A percentile compares a stretch with the other conserved stretches of the same genome.
Conservation (phyloP, 2,113 vertebrate species). For the Petrocephalus zakoni region DNA sequence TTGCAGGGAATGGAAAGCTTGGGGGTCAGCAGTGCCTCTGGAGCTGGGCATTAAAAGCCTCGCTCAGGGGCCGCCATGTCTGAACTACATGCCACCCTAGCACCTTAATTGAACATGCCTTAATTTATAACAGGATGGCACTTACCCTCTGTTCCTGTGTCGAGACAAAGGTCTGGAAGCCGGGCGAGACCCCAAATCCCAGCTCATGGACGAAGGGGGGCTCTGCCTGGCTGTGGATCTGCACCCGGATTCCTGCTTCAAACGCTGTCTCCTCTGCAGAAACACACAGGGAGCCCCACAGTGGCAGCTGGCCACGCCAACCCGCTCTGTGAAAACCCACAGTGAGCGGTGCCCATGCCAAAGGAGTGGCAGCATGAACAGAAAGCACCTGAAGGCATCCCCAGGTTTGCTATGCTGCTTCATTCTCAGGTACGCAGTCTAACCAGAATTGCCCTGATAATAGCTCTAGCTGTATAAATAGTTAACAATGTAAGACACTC, state of each 20-base stretch:
- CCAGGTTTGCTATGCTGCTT: background rate
- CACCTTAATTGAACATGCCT: background rate
- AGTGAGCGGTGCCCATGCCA: background rate
- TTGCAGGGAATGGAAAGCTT: too few species aligned
- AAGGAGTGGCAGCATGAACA: background rate
- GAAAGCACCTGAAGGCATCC: background rate
- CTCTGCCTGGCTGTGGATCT: constrained; percentile 97
- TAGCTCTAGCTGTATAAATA: background rate
- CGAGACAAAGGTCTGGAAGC: constrained; percentile 97
- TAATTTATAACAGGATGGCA: constrained; percentile 1
- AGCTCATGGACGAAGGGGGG: constrained; percentile 94
- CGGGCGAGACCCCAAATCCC: constrained; percentile 93
- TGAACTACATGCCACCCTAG: background rate
- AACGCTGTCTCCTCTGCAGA: constrained; percentile 89
- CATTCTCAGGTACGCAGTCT: background rate
- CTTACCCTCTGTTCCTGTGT: constrained; percentile 97
- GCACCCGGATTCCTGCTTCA: constrained; percentile 93
- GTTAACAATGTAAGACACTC: background rate
- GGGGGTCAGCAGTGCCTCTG: background rate
- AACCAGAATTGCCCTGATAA: background rate
- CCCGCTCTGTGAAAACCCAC: background rate
- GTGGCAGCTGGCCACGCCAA: constrained; percentile 5
- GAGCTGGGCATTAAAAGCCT: background rate
- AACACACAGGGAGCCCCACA: constrained; percentile 31
- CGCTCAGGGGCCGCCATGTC: background rate